These are phyloP conservation scores for Agrochola macilenta DNA, from an alignment of 2,888 invertebrate genomes.

Conservation along the genomic window DNA sequence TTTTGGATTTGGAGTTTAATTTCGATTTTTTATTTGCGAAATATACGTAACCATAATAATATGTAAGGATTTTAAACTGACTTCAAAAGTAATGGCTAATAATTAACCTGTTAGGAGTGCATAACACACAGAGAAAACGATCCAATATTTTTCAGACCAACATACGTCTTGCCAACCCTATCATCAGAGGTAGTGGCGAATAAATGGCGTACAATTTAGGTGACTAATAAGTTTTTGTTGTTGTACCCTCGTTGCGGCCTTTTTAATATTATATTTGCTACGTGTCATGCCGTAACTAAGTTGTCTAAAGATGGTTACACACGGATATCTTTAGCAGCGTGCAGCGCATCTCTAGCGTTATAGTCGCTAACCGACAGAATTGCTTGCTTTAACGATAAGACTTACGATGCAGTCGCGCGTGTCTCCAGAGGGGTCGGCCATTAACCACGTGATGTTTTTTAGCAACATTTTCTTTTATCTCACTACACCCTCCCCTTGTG, in stretches of 20 bases:
- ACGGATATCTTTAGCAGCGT: not conserved
- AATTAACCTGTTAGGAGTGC: too few relatives aligned
- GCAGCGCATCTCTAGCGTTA: not conserved
- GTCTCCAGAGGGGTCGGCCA: too few relatives aligned
- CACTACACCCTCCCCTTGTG: too few relatives aligned
- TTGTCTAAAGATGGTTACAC: not conserved
- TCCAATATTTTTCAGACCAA: not conserved
- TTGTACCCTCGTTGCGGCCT: conserved; percentile 47
- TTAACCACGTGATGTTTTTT: too few relatives aligned
- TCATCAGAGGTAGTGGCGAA: conserved; percentile 41
- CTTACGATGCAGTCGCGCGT: too few relatives aligned
- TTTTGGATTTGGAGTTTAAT: too few relatives aligned
- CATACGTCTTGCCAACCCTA: conserved; percentile 45
- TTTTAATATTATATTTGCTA: conserved; percentile 67
- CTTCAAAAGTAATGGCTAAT: too few relatives aligned
- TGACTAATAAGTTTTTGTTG: conserved; percentile 72
- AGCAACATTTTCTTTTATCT: too few relatives aligned
- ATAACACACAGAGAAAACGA: not conserved
- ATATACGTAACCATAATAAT: too few relatives aligned
- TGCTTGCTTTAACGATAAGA: not conserved
- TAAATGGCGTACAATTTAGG: conserved; percentile 71
- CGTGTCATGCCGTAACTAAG: conserved; percentile 34
- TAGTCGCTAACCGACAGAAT: not conserved
- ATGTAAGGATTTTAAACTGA: too few relatives aligned
- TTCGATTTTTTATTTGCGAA: too few relatives aligned